Base-by-base conservation (phyloP, 2,113 vertebrate species). In the Ptilorrhoa leucosticta region DNA sequence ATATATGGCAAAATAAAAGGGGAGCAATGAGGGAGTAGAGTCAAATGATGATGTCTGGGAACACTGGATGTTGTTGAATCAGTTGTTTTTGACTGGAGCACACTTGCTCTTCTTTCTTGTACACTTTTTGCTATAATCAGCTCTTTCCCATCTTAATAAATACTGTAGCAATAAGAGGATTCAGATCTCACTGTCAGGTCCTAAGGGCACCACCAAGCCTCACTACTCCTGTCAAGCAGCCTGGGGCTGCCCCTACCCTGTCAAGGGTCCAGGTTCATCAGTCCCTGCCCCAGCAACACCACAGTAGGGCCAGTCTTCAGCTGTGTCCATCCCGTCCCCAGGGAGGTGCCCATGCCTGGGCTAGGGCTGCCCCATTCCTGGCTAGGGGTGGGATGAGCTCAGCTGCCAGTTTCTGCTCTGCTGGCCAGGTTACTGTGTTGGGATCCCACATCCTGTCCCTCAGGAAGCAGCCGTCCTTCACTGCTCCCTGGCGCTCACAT, bases 181-280 rank as follows among this genome's bases (percentile, higher is more conserved):
- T 72, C 53, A 77, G 53, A 27, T 24, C 51, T 61, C 28, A 37
- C 7, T 30, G 11, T 27, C 39, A 63, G 44, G 51, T 26, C 31
- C 76, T 31, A 13, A 60, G 68, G 48, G 11, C 7, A 77, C 9
- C 15, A 60, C 10, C 35, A 80, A 63, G 23, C 33, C 44, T 37
- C 20, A 26, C 19, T 17, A 71, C 5, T 31, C 42, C 75, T 71
- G 22, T 33, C 18, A 47, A 79, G 31, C 10, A 66, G 2, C 9
- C 22, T 12, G 1, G 7, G 21, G 17, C 21, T 22, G 5, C 3
- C 7, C 11, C 17, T 8, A 12, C 7, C 12, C 50, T 54, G 10
- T 16, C 33, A 20, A 6, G 12, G 17, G n/a, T n/a, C 14, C 39
- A 84, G 26, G 48, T n/a, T n/a, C 19, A 2, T 35, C 57, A 48